A percentile compares a stretch with the other conserved stretches of the same genome.
These are phyloP conservation scores for Notoglanidium macrostoma DNA, from an alignment of 2,797 vertebrate species.

Conservation along the genomic window DNA sequence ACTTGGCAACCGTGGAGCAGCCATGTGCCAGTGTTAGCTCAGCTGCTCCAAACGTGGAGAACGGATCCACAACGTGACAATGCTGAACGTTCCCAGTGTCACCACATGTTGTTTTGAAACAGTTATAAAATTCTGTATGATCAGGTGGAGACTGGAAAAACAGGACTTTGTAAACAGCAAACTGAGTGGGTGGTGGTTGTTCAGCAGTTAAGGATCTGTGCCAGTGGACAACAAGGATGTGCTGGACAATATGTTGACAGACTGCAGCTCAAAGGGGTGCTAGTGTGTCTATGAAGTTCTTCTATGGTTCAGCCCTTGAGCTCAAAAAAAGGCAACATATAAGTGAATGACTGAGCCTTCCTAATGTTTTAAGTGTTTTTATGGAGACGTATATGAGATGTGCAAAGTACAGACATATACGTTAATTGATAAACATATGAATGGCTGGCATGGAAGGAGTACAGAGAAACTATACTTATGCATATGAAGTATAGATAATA, in stretches of 20 bases:
- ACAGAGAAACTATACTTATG: background rate
- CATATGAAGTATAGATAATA: background rate
- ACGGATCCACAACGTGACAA: conserved; percentile 32
- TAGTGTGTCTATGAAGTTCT: background rate
- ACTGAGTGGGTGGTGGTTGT: conserved; percentile 23
- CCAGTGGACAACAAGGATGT: background rate
- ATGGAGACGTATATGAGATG: background rate
- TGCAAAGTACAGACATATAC: background rate
- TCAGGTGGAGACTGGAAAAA: conserved; percentile 45
- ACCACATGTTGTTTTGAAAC: conserved; percentile 50
- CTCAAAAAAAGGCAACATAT: background rate
- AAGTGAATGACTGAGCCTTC: background rate
- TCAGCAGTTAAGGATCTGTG: background rate
- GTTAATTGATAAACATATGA: background rate
- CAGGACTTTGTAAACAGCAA: conserved; percentile 38
- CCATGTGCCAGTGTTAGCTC: conserved; percentile 54
- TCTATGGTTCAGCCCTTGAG: background rate
- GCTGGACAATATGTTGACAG: background rate
- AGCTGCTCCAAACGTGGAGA: conserved; percentile 51
- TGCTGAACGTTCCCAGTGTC: conserved; percentile 43
- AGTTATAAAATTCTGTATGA: conserved; percentile 48
- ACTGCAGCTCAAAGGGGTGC: background rate
- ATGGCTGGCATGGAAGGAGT: background rate
- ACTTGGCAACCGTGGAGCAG: conserved; percentile 33
- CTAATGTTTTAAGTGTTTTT: background rate